Base-by-base conservation (phyloP, 1,140 invertebrate genomes). In the Pseudoatta argentina region DNA sequence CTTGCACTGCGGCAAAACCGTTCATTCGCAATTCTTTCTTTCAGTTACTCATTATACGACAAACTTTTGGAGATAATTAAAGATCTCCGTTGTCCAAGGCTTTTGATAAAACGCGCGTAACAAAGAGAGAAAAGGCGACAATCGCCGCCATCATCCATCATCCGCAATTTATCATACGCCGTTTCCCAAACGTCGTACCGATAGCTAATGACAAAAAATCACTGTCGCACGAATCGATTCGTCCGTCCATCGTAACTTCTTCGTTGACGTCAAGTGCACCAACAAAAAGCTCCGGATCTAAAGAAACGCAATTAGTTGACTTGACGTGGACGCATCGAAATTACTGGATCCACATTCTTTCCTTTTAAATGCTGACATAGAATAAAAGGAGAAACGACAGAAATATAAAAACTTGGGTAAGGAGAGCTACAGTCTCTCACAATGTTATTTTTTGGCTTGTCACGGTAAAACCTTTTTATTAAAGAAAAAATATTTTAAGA, bases 201-300 rank as follows among this genome's bases (percentile, higher is more conserved):
- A 86, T 86, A 85, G 64, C 21, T 76, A 86, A 87, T 61, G 86
- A 72, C 86, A 87, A 86, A 66, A 69, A 53, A 76, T 66, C 44
- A 51, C 73, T 55, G 81, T 51, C 86, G 44, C 18, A 27, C 67
- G 55, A 48, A 83, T 83, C 55, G 79, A 83, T 82, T 72, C 79
- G 53, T 48, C 18, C 59, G 18, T 10, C 55, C 79, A 16, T 48
- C 55, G 39, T 39, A 51, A 34, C 69, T 83, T 27, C 71, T 86
- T 87, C 55, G 69, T 53, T 63, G 27, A 24, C 30, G 39, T 59
- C 55, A 61, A 63, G 44, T 21, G 6, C 6, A 4, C 27, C 24
- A 14, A 8, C 59, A 77, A 86, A 86, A 86, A 77, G 30, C 8
- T 7, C 10, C 55, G 1, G 69, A 21, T 7, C 16, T 30, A 53